Evolutionary conservation across 2,888 invertebrate species (phyloP), one percentile per base, ranked within the genome.

Genomic region (Epistrophella euchroma): DNA sequence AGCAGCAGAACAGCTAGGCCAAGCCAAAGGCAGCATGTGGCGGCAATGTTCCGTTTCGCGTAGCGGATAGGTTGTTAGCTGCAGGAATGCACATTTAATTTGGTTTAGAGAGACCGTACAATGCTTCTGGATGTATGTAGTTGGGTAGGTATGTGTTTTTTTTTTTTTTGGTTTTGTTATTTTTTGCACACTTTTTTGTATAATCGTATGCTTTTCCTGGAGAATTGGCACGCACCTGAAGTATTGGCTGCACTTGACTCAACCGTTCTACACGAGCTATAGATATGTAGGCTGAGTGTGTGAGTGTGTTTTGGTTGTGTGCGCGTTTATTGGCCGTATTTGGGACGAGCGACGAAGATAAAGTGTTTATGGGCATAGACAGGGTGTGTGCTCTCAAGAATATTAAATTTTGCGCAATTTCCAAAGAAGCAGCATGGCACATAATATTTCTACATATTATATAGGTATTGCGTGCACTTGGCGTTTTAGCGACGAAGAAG

Each of bases 31-130:
- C 85, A 76, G 72, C 73, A 74, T 85, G 85, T 73, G 85, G 75
- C 80, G 64, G 56, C 77, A 77, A 77, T 81, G 77, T 81, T 86
- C 86, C 86, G 86, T 86, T 85, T 86, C 81, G 86, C 73, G 77
- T 86, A 86, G 86, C 86, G 86, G 86, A 86, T 86, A 77, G 70
- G 56, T 81, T 81, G 81, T 73, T 86, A 74, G 81, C 55, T 71
- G 64, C 70, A 64, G 86, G 86, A 77, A 86, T 86, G 86, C 77
- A 78, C 86, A 77, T 86, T 86, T 81, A 81, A 86, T 81, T 81
- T 81, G 77, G 81, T 62, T 56, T 73, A 52, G 45, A 52, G 45
- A 78, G 28, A 75, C 74, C 66, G 71, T 84, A 68, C 71, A 72
- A 45, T 75, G 71, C 79, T 74, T 83, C 62, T 83, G 55, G 55